Base-by-base conservation (phyloP, 2,797 vertebrate species). In the Bradypodion ventrale region DNA sequence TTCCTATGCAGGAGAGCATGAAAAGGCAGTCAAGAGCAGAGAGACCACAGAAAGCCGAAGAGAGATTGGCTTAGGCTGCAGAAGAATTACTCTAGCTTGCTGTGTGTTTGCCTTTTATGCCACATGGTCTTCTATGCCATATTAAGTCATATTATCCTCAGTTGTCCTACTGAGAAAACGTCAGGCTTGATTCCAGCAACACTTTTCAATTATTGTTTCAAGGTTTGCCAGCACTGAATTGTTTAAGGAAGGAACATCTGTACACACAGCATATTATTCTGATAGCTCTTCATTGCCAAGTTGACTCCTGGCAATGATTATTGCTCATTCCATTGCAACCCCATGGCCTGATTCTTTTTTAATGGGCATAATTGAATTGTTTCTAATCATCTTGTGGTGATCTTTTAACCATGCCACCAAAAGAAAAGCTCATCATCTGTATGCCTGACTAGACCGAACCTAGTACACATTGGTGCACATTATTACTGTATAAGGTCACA, bases 141-240 rank as follows among this genome's bases (percentile, higher is more conserved):
- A 25, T 52, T 52, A 69, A 69, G 46, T 80, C 65, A 80, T 69
- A 5, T 37, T 59, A 65, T 80, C 78, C 66, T 70, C 65, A 19
- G 2, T 40, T 80, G 78, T 70, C 78, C 66, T 42, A 80, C 65
- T 80, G 65, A 70, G 46, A 69, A 80, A 69, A 37, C 49, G 35
- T 7, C 69, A 29, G 35, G 78, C 65, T 35, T 29, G 32, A 29
- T 46, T 56, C 78, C 46, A 59, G 65, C 65, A 70, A 25, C 32
- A 52, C 35, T 10, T 80, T 16, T 80, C 46, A 70, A 65, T 56
- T 59, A 80, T 70, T 80, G 78, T 69, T 70, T 40, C 40, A 80
- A 80, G 7, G 25, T 80, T 56, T 70, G 65, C 78, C 78, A 80
- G 19, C 65, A 59, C 35, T 32, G 56, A 10, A 80, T 59, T 65